phyloP scores from a whole-genome alignment of 2,113 vertebrate species.

The Melospiza melodia region DNA sequence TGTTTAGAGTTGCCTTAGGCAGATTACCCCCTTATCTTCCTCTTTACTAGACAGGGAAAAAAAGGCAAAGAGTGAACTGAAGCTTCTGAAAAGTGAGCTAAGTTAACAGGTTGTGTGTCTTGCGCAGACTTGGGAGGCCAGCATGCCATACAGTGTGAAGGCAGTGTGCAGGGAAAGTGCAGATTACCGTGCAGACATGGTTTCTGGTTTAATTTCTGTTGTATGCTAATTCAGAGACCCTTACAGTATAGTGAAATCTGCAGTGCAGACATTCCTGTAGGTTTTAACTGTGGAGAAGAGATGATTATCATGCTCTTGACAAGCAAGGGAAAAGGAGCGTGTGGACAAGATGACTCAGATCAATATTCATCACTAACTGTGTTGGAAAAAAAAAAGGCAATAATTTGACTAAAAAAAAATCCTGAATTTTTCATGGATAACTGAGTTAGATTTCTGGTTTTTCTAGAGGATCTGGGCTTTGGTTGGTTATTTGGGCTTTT shows the following conservation, averaged over 20 bases:
- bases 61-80: neutral
- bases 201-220: neutral
- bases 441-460: neutral
- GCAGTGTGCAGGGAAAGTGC: neutral
- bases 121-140: neutral
- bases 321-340: neutral
- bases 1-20: neutral
- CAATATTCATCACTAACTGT: neutral
- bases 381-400: neutral
- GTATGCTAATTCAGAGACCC: neutral
- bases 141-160: fast-evolving
- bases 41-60: neutral
- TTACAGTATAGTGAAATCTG: neutral
- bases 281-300: neutral
- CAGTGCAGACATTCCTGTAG: neutral
- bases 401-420: neutral
- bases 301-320: neutral
- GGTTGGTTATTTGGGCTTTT: fast-evolving
- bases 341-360: neutral
- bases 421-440: neutral
- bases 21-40: neutral
- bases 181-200: neutral
- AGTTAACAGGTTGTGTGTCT: neutral
- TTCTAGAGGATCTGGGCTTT: neutral
- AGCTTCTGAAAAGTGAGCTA: neutral